phyloP scores from a whole-genome alignment of 2,113 vertebrate genomes.

The Etheostoma spectabile region DNA sequence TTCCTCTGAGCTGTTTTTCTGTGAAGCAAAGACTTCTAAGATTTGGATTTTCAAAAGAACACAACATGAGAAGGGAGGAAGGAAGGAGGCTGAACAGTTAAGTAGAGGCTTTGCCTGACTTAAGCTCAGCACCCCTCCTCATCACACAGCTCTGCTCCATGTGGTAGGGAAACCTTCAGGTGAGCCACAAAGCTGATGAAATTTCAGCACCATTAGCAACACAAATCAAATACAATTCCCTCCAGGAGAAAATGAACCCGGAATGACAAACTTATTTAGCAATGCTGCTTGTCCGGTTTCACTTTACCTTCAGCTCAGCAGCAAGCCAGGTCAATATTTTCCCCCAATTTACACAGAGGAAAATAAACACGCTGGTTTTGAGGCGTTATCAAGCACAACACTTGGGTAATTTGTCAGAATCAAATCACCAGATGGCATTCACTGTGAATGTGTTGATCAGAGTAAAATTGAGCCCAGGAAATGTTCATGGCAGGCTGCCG shows the following conservation, averaged over 20 bases:
- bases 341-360: conserved; percentile 9
- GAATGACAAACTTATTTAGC: conserved; percentile 28
- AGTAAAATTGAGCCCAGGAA: conserved; percentile 57
- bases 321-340: conserved; percentile 43
- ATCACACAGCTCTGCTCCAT: conserved; percentile 15
- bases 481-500: conserved; percentile 48
- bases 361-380: conserved; percentile 42
- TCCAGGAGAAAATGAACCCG: background rate
- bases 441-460: conserved; percentile 57
- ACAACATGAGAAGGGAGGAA: conserved; percentile 30
- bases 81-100: conserved; percentile 14
- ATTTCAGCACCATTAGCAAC: conserved; percentile 41
- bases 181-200: conserved; percentile 37
- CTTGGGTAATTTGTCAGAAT: conserved; percentile 60
- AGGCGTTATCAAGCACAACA: conserved; percentile 50
- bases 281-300: conserved; percentile 13
- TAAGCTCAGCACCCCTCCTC: conserved; percentile 18
- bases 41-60: conserved; percentile 59
- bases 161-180: conserved; percentile 39
- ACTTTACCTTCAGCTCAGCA: conserved; percentile 17
- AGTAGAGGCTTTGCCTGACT: conserved; percentile 22
- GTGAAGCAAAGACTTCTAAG: conserved; percentile 13
- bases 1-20: conserved; percentile 37
- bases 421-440: conserved; percentile 57
- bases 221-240: conserved; percentile 27